Evolutionary conservation across 2,888 invertebrate genomes (phyloP), one percentile per base, ranked within the genome.

Genomic region (Epinotia brunnichana): DNA sequence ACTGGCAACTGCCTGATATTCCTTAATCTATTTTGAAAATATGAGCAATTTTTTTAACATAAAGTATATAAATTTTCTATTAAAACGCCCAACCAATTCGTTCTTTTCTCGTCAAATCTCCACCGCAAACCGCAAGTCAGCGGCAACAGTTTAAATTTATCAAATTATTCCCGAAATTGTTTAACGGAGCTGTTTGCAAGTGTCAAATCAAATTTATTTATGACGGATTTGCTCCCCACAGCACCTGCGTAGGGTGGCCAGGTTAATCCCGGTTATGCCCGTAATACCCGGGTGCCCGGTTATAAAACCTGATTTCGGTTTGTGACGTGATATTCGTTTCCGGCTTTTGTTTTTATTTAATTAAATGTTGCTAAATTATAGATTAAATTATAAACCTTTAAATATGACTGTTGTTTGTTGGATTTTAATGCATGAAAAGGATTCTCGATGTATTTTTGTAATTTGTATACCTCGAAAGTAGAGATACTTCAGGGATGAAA

Each of bases 181-280:
- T 87, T 85, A 77, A 81, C 80, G 75, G 67, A 79, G 78, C 78
- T 86, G 84, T 90, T 90, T 87, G 85, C 82, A 79, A 83, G 85
- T 89, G 91, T 90, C 91, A 90, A 89, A 90, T 88, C 84, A 86
- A 87, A 90, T 88, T 88, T 88, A 91, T 91, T 92, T 90, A 90
- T 87, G 88, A 86, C 83, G 87, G 89, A 87, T 89, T 90, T 87
- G 79, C 81, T 77, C 74, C 78, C 83, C 82, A 79, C 82, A 81
- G 82, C 91, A 91, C 91, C 91, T 91, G 90, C 75, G 82, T 84
- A 80, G 83, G 85, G 84, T 83, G 83, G 77, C 87, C 83, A 82
- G 74, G 74, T 78, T 85, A 83, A 83, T 79, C 82, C 83, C 79
- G 81, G 82, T 82, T 81, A 82, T 76, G 74, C 77, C 82, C 82